These are phyloP conservation scores for Chascanopsetta lugubris DNA, from an alignment of 2,113 vertebrate species.

Conservation along the genomic window DNA sequence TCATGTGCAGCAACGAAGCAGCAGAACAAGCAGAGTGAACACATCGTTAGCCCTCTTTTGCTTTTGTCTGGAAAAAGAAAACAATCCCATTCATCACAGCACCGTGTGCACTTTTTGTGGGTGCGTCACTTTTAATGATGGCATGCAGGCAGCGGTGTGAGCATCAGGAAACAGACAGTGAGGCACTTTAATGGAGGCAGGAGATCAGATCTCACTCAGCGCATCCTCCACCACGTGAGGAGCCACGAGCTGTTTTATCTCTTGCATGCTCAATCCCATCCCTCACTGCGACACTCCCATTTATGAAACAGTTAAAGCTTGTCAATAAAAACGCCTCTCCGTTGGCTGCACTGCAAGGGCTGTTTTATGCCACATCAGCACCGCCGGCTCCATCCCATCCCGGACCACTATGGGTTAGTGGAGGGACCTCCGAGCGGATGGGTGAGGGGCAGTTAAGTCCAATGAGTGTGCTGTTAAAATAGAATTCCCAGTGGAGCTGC, in stretches of 20 bases:
- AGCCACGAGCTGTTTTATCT: background rate
- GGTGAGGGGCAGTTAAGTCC: background rate
- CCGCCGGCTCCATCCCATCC: background rate
- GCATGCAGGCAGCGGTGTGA: background rate
- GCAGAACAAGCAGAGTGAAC: background rate
- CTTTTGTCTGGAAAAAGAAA: background rate
- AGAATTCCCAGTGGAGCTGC: background rate
- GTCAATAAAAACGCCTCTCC: background rate
- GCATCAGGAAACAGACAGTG: background rate
- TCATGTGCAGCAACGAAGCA: background rate
- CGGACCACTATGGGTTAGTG: background rate
- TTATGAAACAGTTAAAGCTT: background rate
- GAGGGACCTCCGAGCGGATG: background rate
- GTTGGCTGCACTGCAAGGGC: background rate
- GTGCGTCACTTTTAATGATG: background rate
- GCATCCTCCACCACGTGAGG: background rate
- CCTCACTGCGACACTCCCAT: background rate
- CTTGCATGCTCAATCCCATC: background rate
- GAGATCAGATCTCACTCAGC: background rate
- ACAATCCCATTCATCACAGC: background rate
- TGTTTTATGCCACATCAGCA: background rate
- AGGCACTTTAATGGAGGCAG: background rate
- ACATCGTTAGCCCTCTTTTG: background rate
- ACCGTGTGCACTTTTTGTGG: background rate
- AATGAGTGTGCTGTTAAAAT: background rate